Percentiles rank a stretch among this genome's conserved stretches.
phyloP scores from a whole-genome alignment of 1,140 invertebrate genomes.

The Drosophila willistoni region DNA sequence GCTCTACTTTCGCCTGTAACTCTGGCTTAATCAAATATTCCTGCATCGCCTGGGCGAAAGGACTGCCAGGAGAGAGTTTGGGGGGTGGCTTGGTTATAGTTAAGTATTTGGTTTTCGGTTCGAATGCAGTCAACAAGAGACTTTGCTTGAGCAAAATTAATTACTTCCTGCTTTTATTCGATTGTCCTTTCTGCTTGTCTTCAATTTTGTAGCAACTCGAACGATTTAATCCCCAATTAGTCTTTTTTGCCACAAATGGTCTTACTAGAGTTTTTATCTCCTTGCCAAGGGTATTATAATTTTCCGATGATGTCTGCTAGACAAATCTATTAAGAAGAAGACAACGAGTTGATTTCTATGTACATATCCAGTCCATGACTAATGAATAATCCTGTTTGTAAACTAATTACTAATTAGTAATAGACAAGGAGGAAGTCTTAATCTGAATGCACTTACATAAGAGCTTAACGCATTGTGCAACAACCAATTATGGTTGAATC shows the following conservation, averaged over 20 bases:
- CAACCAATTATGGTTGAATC: no score
- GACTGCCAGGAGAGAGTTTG: no score
- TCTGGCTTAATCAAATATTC: constrained; percentile 72
- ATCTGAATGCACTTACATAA: no score
- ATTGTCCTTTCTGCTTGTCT: constrained; percentile 53
- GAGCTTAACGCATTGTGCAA: no score
- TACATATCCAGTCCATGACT: no score
- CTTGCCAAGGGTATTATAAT: background rate
- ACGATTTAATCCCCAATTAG: constrained; percentile 73
- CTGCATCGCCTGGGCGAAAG: constrained; percentile 23
- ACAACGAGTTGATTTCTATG: no score
- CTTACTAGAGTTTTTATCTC: background rate
- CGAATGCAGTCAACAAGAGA: constrained; percentile 55
- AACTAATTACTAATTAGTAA: no score
- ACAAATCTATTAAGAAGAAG: no score
- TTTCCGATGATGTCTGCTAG: background rate
- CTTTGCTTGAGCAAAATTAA: constrained; percentile 60
- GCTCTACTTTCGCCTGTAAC: constrained; percentile 46
- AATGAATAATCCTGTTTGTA: no score
- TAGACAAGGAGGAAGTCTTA: no score
- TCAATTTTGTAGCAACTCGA: constrained; percentile 56
- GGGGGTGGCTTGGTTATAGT: background rate
- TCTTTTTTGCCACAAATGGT: constrained; percentile 26
- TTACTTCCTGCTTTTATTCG: constrained; percentile 69
- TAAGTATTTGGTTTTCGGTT: constrained; percentile 15